Evolutionary conservation across 2,113 vertebrate genomes (phyloP).

Genomic region (Lathamus discolor): DNA sequence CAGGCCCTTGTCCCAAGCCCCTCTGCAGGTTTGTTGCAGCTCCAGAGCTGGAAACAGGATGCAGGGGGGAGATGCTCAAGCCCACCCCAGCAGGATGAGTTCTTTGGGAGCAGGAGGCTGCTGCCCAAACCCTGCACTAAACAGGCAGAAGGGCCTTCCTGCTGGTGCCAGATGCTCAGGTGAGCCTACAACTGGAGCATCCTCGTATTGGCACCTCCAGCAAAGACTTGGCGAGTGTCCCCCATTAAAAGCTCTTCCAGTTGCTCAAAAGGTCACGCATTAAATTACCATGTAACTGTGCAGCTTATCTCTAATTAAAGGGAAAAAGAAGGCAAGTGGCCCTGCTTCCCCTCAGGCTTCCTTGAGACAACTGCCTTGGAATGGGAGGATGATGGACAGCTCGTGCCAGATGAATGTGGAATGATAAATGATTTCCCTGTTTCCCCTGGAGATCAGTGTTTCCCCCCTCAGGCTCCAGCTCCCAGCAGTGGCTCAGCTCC

Average conservation of each 20-base stretch:
- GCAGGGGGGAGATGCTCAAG: background rate
- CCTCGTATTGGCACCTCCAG: slow-evolving; percentile 3
- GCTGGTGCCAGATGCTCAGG: background rate
- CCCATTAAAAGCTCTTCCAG: background rate
- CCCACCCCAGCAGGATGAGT: background rate
- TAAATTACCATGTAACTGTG: slow-evolving; percentile 13
- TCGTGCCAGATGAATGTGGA: background rate
- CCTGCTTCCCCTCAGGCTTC: background rate
- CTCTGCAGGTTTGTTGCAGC: background rate
- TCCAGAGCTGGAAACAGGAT: background rate
- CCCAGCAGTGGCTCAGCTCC: background rate
- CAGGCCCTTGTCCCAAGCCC: background rate
- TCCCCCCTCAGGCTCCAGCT: slow-evolving; percentile 6
- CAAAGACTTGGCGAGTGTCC: background rate
- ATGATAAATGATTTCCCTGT: slow-evolving; percentile 18
- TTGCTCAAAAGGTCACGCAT: slow-evolving; percentile 41
- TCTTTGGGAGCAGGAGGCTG: fast-evolving
- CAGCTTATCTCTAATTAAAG: slow-evolving; percentile 27
- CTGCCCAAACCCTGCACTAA: background rate
- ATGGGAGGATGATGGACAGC: slow-evolving; percentile 21
- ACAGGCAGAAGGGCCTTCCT: fast-evolving
- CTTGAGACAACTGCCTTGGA: slow-evolving; percentile 1
- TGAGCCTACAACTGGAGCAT: background rate
- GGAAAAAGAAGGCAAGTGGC: background rate
- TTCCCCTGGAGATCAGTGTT: slow-evolving; percentile 3